Conservation (phyloP, 2,888 invertebrate species). For the Yponomeuta evonymella region DNA sequence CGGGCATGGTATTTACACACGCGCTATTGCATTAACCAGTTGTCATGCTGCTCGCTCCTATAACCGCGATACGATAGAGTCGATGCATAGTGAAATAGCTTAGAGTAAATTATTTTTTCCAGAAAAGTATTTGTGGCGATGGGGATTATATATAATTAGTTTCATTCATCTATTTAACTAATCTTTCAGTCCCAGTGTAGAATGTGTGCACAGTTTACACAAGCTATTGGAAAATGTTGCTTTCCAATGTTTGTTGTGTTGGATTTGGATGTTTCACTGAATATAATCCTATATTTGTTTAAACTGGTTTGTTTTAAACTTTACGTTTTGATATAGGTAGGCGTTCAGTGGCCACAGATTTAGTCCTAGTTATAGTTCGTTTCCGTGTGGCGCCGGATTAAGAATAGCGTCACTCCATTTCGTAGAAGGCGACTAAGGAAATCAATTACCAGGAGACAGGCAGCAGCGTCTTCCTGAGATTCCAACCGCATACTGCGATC, state of each 20-base stretch:
- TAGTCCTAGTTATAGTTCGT: too few relatives aligned
- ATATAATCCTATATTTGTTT: conserved; percentile 76
- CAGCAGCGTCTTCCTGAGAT: too few relatives aligned
- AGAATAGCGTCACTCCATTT: too few relatives aligned
- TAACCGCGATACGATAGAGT: conserved; percentile 4
- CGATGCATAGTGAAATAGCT: conserved; percentile 38
- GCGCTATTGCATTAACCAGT: not conserved
- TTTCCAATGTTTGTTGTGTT: conserved; percentile 58
- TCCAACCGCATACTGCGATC: too few relatives aligned
- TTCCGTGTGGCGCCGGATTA: too few relatives aligned
- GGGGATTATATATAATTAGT: conserved; percentile 62
- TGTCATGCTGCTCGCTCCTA: not conserved
- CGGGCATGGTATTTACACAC: not conserved
- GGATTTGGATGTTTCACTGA: conserved; percentile 72
- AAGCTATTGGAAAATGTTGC: conserved; percentile 42
- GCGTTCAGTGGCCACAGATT: too few relatives aligned
- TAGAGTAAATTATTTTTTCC: conserved; percentile 43
- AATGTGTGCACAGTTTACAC: conserved; percentile 46
- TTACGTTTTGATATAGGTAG: too few relatives aligned
- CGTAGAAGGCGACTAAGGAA: too few relatives aligned
- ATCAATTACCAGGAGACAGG: too few relatives aligned
- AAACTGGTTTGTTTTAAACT: conserved; percentile 63
- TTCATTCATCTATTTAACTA: conserved; percentile 35
- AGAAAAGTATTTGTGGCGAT: conserved; percentile 49
- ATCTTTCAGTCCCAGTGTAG: conserved; percentile 36